phyloP scores from a whole-genome alignment of 2,797 vertebrate species.

The Peromyscus eremicus region DNA sequence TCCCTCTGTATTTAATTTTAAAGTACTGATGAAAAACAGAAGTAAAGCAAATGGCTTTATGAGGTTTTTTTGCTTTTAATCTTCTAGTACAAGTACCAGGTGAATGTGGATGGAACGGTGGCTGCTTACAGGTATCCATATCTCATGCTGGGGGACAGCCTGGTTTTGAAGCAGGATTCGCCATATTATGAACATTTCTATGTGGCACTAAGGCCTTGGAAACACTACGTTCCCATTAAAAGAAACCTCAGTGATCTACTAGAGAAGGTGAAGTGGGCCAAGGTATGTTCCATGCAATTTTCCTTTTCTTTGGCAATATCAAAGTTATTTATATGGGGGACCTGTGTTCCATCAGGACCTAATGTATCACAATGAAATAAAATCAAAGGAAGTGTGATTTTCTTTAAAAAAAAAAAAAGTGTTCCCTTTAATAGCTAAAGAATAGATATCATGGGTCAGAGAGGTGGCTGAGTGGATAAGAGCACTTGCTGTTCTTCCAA shows the following conservation, averaged over 20 bases:
- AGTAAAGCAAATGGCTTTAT: not conserved
- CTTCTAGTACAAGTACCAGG: slow-evolving; percentile 95
- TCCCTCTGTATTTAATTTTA: not conserved
- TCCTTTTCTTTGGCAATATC: slow-evolving; percentile 22
- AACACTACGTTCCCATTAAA: slow-evolving; percentile 93
- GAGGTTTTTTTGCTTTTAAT: slow-evolving; percentile 45
- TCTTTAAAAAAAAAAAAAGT: not conserved
- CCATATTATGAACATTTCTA: slow-evolving; percentile 97
- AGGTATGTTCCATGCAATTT: slow-evolving; percentile 85
- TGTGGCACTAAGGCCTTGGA: slow-evolving; percentile 89
- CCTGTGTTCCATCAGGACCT: not conserved
- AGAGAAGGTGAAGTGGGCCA: slow-evolving; percentile 94
- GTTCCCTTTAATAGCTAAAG: not conserved
- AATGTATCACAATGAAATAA: slow-evolving; percentile 7
- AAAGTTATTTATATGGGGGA: not conserved
- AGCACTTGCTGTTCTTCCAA: not conserved
- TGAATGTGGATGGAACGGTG: slow-evolving; percentile 96
- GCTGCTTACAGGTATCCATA: slow-evolving; percentile 96
- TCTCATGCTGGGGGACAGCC: slow-evolving; percentile 95
- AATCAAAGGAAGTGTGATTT: slow-evolving; percentile 35
- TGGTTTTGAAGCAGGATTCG: slow-evolving; percentile 96
- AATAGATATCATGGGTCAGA: not conserved
- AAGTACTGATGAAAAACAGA: not conserved
- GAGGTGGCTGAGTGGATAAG: too few species aligned
- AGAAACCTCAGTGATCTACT: slow-evolving; percentile 94